A percentile compares a stretch with the other conserved stretches of the same genome.
phyloP scores from a whole-genome alignment of 1,140 invertebrate species.

The Hyles vespertilio region DNA sequence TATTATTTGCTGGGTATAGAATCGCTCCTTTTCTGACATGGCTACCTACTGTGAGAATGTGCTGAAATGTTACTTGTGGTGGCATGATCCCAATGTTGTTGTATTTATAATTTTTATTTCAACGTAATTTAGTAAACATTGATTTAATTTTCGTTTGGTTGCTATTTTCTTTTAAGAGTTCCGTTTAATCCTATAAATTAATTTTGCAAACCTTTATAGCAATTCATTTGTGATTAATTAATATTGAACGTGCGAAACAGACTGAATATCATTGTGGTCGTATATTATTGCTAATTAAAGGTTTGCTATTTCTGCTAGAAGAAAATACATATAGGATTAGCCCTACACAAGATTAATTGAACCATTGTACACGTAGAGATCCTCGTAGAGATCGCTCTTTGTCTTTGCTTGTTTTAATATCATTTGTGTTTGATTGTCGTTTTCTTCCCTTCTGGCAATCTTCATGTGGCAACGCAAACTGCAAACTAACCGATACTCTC shows the following conservation, averaged over 20 bases:
- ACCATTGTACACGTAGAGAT: background rate
- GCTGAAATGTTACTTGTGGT: slow-evolving; percentile 38
- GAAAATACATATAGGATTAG: background rate
- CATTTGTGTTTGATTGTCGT: slow-evolving; percentile 68
- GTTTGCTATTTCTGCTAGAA: too few relatives aligned
- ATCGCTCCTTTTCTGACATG: slow-evolving; percentile 26
- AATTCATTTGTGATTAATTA: too few relatives aligned
- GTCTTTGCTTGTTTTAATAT: slow-evolving; percentile 57
- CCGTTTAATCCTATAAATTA: too few relatives aligned
- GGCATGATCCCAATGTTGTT: slow-evolving; percentile 30
- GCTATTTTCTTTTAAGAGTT: background rate
- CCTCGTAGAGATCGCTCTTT: slow-evolving; percentile 17
- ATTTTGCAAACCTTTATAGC: too few relatives aligned
- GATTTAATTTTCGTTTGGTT: slow-evolving; percentile 1
- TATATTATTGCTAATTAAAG: too few relatives aligned
- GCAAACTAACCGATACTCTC: slow-evolving; percentile 39
- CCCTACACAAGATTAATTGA: background rate
- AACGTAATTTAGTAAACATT: background rate
- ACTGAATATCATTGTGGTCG: too few relatives aligned
- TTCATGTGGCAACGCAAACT: slow-evolving; percentile 65
- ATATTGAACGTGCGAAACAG: too few relatives aligned
- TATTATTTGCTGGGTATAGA: slow-evolving; percentile 30
- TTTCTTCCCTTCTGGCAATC: slow-evolving; percentile 72
- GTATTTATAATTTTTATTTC: slow-evolving; percentile 19
- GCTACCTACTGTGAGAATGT: slow-evolving; percentile 40